Percentiles rank a stretch among this genome's conserved stretches.
Evolutionary conservation across 2,888 invertebrate genomes (phyloP).

Genomic region (Eulithis prunata): DNA sequence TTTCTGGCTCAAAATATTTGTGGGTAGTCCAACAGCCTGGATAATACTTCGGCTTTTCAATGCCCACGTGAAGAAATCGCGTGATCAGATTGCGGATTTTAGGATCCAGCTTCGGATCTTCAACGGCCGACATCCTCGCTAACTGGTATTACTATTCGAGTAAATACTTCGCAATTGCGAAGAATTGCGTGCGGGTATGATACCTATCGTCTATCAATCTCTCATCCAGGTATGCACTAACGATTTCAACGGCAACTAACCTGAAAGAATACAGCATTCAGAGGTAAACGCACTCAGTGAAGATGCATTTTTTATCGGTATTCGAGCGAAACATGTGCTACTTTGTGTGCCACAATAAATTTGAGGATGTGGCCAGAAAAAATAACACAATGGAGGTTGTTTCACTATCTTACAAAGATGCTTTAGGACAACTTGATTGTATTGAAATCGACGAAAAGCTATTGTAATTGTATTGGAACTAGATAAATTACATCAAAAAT

Average conservation of each 20-base stretch:
- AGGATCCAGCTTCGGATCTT: constrained; percentile 52
- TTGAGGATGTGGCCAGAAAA: constrained; percentile 83
- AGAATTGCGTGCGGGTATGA: constrained; percentile 45
- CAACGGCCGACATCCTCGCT: constrained; percentile 59
- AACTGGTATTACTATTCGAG: constrained; percentile 34
- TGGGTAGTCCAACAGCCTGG: constrained; percentile 83
- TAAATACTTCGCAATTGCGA: constrained; percentile 40
- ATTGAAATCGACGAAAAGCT: background rate
- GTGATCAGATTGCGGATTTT: constrained; percentile 68
- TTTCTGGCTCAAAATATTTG: constrained; percentile 75
- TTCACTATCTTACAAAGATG: constrained; percentile 19
- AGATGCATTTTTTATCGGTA: constrained; percentile 71
- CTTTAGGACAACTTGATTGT: background rate
- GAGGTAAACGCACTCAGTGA: constrained; percentile 64
- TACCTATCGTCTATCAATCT: constrained; percentile 39
- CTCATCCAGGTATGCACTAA: constrained; percentile 49
- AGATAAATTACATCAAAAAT: background rate
- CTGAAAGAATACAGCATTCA: constrained; percentile 58
- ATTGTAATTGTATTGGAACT: background rate
- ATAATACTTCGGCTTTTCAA: constrained; percentile 80
- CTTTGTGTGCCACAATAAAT: constrained; percentile 57
- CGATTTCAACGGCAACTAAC: constrained; percentile 45
- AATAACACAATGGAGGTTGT: constrained; percentile 73
- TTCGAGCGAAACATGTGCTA: constrained; percentile 78
- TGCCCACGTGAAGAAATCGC: constrained; percentile 81